A percentile compares a stretch with the other conserved stretches of the same genome.
phyloP scores from a whole-genome alignment of 2,797 vertebrate species.

The Ispidina picta region DNA sequence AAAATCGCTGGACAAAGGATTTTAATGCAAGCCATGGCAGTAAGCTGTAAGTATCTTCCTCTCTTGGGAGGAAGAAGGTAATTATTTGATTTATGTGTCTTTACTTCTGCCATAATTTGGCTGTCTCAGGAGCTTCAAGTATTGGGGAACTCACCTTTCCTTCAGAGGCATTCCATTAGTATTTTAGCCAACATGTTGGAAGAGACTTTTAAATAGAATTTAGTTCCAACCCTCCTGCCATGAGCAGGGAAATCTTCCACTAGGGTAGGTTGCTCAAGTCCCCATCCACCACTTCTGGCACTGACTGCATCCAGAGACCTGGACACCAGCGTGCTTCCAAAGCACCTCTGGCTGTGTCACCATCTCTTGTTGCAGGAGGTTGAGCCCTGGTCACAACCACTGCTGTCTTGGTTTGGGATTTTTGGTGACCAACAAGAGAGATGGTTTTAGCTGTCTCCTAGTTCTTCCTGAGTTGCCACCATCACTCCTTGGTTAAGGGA shows the following conservation, averaged over 20 bases:
- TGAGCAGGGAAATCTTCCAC: not conserved
- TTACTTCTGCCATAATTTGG: not conserved
- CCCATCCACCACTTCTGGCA: too few species aligned
- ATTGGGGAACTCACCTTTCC: not conserved
- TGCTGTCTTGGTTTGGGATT: too few species aligned
- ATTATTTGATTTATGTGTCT: not conserved
- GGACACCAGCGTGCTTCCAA: too few species aligned
- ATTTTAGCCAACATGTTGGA: not conserved
- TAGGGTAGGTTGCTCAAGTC: too few species aligned
- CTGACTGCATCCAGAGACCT: too few species aligned
- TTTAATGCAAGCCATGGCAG: not conserved
- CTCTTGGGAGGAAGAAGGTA: not conserved
- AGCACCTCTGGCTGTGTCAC: too few species aligned
- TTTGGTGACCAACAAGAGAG: too few species aligned
- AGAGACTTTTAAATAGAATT: not conserved
- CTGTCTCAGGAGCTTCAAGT: not conserved
- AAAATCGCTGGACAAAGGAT: not conserved
- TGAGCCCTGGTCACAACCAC: too few species aligned
- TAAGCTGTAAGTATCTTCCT: not conserved
- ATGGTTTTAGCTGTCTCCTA: too few species aligned
- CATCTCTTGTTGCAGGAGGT: too few species aligned
- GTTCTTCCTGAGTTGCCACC: too few species aligned
- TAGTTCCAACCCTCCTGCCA: not conserved
- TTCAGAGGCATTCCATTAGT: not conserved
- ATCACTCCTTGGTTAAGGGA: too few species aligned